These are phyloP conservation scores for Oeneis ivallda DNA, from an alignment of 2,888 invertebrate species.

Conservation along the genomic window DNA sequence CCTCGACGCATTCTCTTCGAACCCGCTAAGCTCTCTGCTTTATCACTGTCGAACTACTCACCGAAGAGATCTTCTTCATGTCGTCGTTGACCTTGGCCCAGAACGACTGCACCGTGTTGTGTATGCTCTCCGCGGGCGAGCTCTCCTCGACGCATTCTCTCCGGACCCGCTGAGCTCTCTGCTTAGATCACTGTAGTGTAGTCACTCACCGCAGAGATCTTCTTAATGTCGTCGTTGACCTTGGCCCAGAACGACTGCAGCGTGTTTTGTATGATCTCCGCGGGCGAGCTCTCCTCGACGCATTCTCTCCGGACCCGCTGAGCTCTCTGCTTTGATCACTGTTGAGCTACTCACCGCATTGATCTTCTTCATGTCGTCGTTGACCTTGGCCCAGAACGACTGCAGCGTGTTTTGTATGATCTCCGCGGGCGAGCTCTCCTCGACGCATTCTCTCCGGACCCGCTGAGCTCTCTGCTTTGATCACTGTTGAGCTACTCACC, in stretches of 20 bases:
- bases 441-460: slow-evolving; percentile 63
- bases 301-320: slow-evolving; percentile 58
- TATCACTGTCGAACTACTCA: slow-evolving; percentile 72
- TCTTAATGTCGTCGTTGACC: slow-evolving; percentile 89
- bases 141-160: slow-evolving; percentile 82
- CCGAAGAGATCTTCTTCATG: slow-evolving; percentile 87
- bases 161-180: slow-evolving; percentile 56
- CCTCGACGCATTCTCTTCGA: slow-evolving; percentile 76
- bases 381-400: slow-evolving; percentile 91
- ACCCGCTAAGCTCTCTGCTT: slow-evolving; percentile 53
- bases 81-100: slow-evolving; percentile 92
- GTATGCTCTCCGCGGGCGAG: slow-evolving; percentile 52
- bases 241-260: slow-evolving; percentile 92
- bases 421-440: slow-evolving; percentile 79
- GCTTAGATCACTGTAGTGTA: slow-evolving; percentile 63
- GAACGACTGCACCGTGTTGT: slow-evolving; percentile 87
- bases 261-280: slow-evolving; percentile 72
- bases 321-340: slow-evolving; percentile 67
- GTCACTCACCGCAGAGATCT: slow-evolving; percentile 85
- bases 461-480: slow-evolving; percentile 59
- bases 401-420: slow-evolving; percentile 82
- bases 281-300: slow-evolving; percentile 80
- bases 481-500: slow-evolving; percentile 77
- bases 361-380: slow-evolving; percentile 90
- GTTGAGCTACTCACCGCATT: slow-evolving; percentile 82